Percentiles rank a stretch among this genome's conserved stretches.
These are phyloP conservation scores for Hylia prasina DNA, from an alignment of 2,113 vertebrate species.

Conservation along the genomic window DNA sequence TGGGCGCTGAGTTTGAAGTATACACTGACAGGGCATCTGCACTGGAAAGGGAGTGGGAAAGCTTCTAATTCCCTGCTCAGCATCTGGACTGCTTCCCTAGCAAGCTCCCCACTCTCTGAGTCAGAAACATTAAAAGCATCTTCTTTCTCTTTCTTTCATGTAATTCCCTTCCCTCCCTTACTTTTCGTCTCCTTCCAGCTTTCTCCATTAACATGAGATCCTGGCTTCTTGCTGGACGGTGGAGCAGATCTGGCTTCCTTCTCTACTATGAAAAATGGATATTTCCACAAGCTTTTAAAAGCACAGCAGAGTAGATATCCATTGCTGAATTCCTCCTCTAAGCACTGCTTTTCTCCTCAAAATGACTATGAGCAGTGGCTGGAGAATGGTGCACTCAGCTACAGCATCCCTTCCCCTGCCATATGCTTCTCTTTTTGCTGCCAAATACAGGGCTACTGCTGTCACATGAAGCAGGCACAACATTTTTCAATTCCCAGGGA, in stretches of 20 bases:
- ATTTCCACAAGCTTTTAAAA: not conserved
- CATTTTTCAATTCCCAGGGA: not conserved
- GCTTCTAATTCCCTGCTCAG: not conserved
- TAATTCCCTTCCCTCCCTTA: not conserved
- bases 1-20: not conserved
- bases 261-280: not conserved
- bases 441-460: not conserved
- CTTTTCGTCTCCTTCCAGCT: not conserved
- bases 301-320: not conserved
- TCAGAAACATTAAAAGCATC: not conserved
- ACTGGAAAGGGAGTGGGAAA: not conserved
- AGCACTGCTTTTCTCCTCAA: not conserved
- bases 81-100: not conserved
- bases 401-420: not conserved
- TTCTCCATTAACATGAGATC: not conserved
- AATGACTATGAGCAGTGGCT: not conserved
- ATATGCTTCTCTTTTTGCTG: not conserved
- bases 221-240: not conserved
- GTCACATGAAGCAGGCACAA: not conserved
- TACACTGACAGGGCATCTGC: not conserved
- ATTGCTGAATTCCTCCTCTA: not conserved
- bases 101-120: not conserved
- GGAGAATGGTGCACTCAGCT: not conserved
- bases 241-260: not conserved
- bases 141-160: not conserved